Evolutionary conservation across 92 coral and sea anemone genomes (phyloP), one percentile per base, ranked within the genome.

Genomic region (Umimayanthus chanpuru): DNA sequence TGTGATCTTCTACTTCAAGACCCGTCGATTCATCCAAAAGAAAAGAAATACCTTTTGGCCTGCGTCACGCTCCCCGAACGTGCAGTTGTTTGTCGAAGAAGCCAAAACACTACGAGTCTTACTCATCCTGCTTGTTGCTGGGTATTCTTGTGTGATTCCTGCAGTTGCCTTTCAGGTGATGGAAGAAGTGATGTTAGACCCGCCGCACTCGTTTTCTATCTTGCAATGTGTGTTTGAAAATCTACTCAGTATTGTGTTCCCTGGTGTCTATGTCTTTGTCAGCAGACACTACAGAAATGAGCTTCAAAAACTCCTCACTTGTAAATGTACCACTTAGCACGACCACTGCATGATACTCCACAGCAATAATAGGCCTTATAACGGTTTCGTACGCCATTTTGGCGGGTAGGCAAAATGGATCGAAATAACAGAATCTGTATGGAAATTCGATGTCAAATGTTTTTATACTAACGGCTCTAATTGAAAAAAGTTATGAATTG

Each of bases 61-160:
- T 28, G 21, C 29, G 5, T 79, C 82, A 29, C 6, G 67, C 43
- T 16, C 15, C n/a, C 23, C 64, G 29, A 32, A 28, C 41, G 36
- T 53, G 6, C 82, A 29, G 68, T 25, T 79, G 66, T 79, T 50
- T n/a, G 66, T 40, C 14, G 82, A 79, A 50, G 82, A 79, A 79
- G 16, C 38, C 5, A 79, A 50, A 15, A 79, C 65, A 21, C 21
- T 76, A 12, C 16, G 28, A 76, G 53, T 39, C 39, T 26, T 76
- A 1, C 53, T 76, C 3, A 76, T 76, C 53, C 12, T 76, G 49
- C 50, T 76, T 20, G 14, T 76, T 28, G 53, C 53, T 0, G 23
- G 8, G 25, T 40, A 76, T 12, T 76, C 55, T 20, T 76, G 80
- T 40, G 25, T 36, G 53, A 36, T 76, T 1, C 53, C 80, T 7